phyloP scores from a whole-genome alignment of 2,888 invertebrate genomes.

The Rapana venosa region DNA sequence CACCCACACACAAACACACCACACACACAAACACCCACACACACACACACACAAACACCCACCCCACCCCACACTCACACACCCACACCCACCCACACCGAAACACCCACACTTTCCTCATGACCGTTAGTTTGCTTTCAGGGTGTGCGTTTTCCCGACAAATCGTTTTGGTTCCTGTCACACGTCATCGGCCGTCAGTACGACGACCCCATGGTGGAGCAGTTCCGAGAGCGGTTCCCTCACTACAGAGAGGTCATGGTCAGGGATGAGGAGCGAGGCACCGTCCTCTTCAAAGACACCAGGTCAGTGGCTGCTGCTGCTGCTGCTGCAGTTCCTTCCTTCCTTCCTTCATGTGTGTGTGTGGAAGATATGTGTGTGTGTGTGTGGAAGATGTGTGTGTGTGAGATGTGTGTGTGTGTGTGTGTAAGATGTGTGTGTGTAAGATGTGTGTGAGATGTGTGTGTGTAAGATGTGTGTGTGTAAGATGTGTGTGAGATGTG shows the following conservation, averaged over 20 bases:
- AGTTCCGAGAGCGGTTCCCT: slow-evolving; percentile 89
- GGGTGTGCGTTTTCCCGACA: slow-evolving; percentile 88
- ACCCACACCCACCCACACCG: no score
- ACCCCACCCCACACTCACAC: no score
- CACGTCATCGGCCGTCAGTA: slow-evolving; percentile 94
- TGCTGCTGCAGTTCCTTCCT: background rate
- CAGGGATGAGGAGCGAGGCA: slow-evolving; percentile 87
- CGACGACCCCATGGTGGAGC: slow-evolving; percentile 92
- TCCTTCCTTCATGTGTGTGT: background rate
- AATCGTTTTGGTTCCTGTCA: slow-evolving; percentile 90
- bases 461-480: no score
- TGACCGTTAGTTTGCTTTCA: slow-evolving; percentile 56
- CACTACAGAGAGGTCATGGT: slow-evolving; percentile 87
- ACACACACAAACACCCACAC: no score
- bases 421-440: no score
- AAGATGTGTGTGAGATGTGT: no score
- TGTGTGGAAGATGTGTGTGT: no score
- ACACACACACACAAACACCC: no score
- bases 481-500: no score
- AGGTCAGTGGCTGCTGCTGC: slow-evolving; percentile 81
- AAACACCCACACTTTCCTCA: background rate
- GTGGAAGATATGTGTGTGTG: no score
- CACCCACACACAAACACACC: no score
- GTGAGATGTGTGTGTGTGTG: no score
- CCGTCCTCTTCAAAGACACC: slow-evolving; percentile 90